phyloP scores from a whole-genome alignment of 2,797 vertebrate species.

The Margarornis squamiger region DNA sequence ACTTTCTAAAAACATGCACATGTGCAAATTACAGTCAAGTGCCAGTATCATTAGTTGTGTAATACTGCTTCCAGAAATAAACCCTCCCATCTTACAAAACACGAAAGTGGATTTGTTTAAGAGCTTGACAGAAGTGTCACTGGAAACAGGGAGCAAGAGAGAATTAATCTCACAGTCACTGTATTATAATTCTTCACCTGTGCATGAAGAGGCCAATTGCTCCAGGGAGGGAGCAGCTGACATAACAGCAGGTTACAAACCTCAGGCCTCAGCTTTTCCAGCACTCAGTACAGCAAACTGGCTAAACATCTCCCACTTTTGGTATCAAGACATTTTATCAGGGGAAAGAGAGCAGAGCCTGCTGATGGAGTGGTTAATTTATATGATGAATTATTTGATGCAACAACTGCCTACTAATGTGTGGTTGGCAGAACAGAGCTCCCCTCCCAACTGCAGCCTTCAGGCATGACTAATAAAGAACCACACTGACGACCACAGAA shows the following conservation, averaged over 20 bases:
- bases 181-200: neutral
- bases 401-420: neutral
- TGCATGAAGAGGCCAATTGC: neutral
- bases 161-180: neutral
- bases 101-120: neutral
- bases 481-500: neutral
- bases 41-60: neutral
- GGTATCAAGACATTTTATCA: neutral
- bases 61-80: neutral
- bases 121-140: neutral
- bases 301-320: neutral
- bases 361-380: neutral
- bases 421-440: neutral
- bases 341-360: neutral
- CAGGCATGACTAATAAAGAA: neutral
- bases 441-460: neutral
- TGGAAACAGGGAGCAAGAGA: neutral
- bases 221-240: neutral
- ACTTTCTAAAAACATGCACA: neutral
- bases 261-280: neutral
- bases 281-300: neutral
- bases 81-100: neutral
- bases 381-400: neutral
- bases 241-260: neutral
- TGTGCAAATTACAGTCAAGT: neutral